phyloP scores from a whole-genome alignment of 2,888 invertebrate species.

The Pemphredon lugubris region DNA sequence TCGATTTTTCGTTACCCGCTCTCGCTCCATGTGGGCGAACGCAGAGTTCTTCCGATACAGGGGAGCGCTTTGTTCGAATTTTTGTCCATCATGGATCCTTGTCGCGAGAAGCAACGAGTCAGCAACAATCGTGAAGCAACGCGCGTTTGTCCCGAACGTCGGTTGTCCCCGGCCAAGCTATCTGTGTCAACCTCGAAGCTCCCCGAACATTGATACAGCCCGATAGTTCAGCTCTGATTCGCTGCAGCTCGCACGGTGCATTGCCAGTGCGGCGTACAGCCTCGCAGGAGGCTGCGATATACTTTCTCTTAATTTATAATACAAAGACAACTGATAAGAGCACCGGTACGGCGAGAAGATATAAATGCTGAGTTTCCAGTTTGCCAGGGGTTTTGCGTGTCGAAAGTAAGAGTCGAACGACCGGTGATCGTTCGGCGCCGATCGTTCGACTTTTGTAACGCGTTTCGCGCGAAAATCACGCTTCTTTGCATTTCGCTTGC shows the following conservation, averaged over 20 bases:
- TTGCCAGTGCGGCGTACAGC: slow-evolving; percentile 8
- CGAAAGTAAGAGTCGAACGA: slow-evolving; percentile 41
- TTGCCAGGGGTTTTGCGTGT: slow-evolving; percentile 12
- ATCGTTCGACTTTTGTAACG: too few species aligned
- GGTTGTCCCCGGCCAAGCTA: slow-evolving; percentile 44
- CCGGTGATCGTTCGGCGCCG: not conserved
- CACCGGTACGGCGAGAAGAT: slow-evolving; percentile 17
- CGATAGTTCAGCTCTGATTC: slow-evolving; percentile 78
- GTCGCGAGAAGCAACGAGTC: slow-evolving; percentile 6
- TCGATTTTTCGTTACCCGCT: too few species aligned
- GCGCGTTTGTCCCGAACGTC: slow-evolving; percentile 25
- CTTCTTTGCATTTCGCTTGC: too few species aligned
- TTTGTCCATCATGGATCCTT: too few species aligned
- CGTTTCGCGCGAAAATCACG: too few species aligned
- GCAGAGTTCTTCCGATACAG: too few species aligned
- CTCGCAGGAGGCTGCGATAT: slow-evolving; percentile 45
- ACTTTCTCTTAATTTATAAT: slow-evolving; percentile 74
- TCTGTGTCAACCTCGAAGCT: slow-evolving; percentile 68
- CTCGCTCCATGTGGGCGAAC: too few species aligned
- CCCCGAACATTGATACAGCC: slow-evolving; percentile 69
- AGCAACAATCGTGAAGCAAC: not conserved
- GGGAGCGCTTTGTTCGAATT: too few species aligned
- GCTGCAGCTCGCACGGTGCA: slow-evolving; percentile 41
- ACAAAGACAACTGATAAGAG: slow-evolving; percentile 59
- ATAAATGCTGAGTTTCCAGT: slow-evolving; percentile 21